phyloP scores from a whole-genome alignment of 2,113 vertebrate species.

The Podarcis cretensis region DNA sequence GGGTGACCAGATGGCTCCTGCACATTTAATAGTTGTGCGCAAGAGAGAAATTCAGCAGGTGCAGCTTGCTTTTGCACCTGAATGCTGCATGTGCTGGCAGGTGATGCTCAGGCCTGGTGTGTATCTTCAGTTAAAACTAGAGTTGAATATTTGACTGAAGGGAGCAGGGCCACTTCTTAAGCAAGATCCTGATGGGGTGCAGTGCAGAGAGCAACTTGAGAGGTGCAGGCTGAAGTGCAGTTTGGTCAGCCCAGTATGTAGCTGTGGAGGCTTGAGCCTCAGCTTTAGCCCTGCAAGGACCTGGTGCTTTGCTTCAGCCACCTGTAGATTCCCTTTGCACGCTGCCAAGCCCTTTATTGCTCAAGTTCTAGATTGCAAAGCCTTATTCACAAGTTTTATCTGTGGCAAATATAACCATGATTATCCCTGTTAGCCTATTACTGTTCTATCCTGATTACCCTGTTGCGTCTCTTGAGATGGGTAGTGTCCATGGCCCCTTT shows the following conservation, averaged over 20 bases:
- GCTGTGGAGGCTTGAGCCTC: not conserved
- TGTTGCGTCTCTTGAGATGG: not conserved
- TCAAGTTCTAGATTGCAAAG: not conserved
- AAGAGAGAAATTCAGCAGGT: not conserved
- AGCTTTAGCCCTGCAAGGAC: not conserved
- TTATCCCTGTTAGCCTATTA: not conserved
- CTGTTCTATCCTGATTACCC: not conserved
- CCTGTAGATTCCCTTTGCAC: too few relatives aligned
- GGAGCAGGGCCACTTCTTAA: not conserved
- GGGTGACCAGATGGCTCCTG: not conserved
- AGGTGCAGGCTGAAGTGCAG: too few relatives aligned
- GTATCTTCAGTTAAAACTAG: not conserved
- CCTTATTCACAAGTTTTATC: not conserved
- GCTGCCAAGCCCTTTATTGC: not conserved
- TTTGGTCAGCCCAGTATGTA: not conserved
- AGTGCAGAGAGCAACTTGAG: not conserved
- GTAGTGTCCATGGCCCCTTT: not conserved
- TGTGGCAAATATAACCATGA: not conserved
- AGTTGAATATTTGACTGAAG: not conserved
- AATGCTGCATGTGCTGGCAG: not conserved
- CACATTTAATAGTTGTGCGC: not conserved
- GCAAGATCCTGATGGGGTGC: not conserved
- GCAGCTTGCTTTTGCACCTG: not conserved
- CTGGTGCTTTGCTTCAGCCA: not conserved
- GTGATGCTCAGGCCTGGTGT: not conserved